phyloP scores from a whole-genome alignment of 2,888 invertebrate species.

The Cataglyphis albicans region DNA sequence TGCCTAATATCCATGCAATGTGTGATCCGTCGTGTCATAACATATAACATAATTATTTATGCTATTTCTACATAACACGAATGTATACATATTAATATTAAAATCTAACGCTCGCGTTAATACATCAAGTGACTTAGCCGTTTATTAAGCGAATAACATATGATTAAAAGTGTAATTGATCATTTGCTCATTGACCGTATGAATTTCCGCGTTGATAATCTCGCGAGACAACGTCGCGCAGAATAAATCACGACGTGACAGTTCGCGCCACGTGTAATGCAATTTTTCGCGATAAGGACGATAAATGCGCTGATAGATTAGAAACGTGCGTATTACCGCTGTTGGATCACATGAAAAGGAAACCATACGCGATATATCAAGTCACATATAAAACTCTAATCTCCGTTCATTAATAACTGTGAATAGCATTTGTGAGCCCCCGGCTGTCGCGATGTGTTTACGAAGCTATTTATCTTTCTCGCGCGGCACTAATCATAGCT shows the following conservation, averaged over 20 bases:
- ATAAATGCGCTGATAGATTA: slow-evolving; percentile 58
- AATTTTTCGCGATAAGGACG: slow-evolving; percentile 59
- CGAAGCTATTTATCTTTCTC: slow-evolving; percentile 55
- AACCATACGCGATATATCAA: slow-evolving; percentile 32
- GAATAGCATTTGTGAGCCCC: slow-evolving; percentile 37
- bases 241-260: slow-evolving; percentile 52
- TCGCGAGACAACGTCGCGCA: slow-evolving; percentile 35
- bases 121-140: slow-evolving; percentile 34
- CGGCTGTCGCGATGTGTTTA: slow-evolving; percentile 46
- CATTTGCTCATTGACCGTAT: slow-evolving; percentile 49
- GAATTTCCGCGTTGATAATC: slow-evolving; percentile 50
- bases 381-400: slow-evolving; percentile 51
- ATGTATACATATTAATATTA: slow-evolving; percentile 23
- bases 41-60: slow-evolving; percentile 23
- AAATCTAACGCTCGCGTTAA: slow-evolving; percentile 14
- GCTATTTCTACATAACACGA: slow-evolving; percentile 22
- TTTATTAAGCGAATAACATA: slow-evolving; percentile 40
- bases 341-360: slow-evolving; percentile 33
- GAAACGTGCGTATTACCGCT: slow-evolving; percentile 38
- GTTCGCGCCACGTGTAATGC: slow-evolving; percentile 34
- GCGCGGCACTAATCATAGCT: slow-evolving; percentile 36
- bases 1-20: not conserved
- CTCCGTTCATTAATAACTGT: slow-evolving; percentile 49
- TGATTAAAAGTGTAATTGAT: slow-evolving; percentile 56
- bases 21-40: not conserved